Evolutionary conservation across 2,113 vertebrate species (phyloP).

Genomic region (Geococcyx californianus): DNA sequence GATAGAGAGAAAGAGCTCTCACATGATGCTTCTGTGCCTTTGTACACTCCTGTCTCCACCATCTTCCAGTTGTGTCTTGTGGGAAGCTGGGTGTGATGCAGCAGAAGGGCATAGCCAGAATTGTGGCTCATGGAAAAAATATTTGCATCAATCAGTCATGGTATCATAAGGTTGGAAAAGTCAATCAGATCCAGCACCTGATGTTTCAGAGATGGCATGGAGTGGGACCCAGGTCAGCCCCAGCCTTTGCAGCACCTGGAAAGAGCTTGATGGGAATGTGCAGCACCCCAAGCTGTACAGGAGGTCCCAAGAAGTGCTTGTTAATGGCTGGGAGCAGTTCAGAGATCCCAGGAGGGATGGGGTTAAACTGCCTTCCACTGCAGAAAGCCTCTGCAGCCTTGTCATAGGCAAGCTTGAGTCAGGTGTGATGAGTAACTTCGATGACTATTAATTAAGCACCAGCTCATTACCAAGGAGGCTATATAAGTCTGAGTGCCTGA

Average conservation of each 20-base stretch:
- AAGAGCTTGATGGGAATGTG: accelerated
- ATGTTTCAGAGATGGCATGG: neutral
- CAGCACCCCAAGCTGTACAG: neutral
- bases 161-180: no score
- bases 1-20: neutral
- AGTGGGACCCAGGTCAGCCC: neutral
- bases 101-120: neutral
- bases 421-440: neutral
- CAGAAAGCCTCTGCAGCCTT: neutral
- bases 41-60: accelerated
- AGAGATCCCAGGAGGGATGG: neutral
- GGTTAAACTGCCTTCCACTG: neutral
- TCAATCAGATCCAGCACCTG: neutral
- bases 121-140: accelerated
- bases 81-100: neutral
- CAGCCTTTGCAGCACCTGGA: neutral
- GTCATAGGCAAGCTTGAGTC: neutral
- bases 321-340: neutral
- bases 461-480: neutral
- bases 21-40: accelerated
- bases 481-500: neutral
- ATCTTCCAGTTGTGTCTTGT: accelerated
- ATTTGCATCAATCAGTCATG: neutral
- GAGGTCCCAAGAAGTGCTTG: accelerated
- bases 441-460: neutral